Conservation (phyloP, 2,888 invertebrate species). For the Sycophila texana region DNA sequence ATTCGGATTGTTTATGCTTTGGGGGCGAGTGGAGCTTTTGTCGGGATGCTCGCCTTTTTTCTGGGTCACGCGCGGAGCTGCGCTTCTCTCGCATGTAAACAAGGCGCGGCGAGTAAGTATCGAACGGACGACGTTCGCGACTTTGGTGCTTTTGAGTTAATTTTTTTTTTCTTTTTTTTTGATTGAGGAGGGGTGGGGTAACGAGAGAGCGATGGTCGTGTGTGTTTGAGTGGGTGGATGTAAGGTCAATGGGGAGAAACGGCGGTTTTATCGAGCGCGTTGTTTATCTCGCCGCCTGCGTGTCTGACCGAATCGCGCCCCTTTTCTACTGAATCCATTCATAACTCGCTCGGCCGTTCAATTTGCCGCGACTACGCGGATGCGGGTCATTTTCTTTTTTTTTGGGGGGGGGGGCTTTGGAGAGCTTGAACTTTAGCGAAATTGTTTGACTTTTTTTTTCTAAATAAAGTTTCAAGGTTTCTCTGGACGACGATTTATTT, state of each 20-base stretch:
- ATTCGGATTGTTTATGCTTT: not conserved
- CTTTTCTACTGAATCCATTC: slow-evolving; percentile 41
- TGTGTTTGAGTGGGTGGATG: not conserved
- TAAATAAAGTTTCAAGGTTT: slow-evolving; percentile 13
- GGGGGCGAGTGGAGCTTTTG: not conserved
- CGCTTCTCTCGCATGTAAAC: too few species aligned
- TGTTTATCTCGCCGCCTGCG: not conserved
- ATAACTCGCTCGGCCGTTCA: not conserved
- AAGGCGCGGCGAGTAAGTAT: too few species aligned
- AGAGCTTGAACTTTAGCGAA: not conserved
- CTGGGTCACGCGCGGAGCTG: too few species aligned
- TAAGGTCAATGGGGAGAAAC: not conserved
- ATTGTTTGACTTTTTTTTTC: not conserved
- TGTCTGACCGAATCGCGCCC: slow-evolving; percentile 23
- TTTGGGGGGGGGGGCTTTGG: too few species aligned
- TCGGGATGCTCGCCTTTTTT: not conserved
- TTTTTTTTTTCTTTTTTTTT: not conserved
- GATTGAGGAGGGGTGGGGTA: not conserved
- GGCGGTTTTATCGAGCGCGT: not conserved
- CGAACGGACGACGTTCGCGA: too few species aligned
- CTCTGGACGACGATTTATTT: not conserved
- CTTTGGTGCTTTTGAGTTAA: not conserved
- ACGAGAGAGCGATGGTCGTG: not conserved
- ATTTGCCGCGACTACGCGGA: not conserved
- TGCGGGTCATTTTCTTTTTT: not conserved